These are phyloP conservation scores for Sepiola atlantica DNA, from an alignment of 2,888 invertebrate genomes.

Conservation along the genomic window DNA sequence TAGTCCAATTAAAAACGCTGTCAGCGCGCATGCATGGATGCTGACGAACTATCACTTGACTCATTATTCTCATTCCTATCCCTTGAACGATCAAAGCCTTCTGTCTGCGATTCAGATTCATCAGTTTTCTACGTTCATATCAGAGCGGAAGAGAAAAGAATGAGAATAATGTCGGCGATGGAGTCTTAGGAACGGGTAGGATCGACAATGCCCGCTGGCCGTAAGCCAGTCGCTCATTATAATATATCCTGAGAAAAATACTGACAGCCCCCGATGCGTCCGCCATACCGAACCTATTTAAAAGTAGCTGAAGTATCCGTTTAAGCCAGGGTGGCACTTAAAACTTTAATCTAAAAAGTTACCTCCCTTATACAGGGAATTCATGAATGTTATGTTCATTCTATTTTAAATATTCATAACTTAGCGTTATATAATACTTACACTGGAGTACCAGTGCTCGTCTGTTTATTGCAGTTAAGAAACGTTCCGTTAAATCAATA, in stretches of 20 bases:
- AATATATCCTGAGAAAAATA: not conserved
- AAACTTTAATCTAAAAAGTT: too few relatives aligned
- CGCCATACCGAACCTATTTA: too few relatives aligned
- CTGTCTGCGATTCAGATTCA: not conserved
- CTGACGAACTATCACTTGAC: conserved; percentile 13
- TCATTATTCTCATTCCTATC: not conserved
- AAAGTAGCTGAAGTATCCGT: too few relatives aligned
- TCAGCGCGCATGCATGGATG: not conserved
- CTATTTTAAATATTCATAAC: too few relatives aligned
- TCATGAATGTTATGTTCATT: too few relatives aligned
- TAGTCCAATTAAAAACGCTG: not conserved
- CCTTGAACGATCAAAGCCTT: not conserved
- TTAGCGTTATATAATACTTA: too few relatives aligned
- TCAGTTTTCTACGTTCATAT: not conserved
- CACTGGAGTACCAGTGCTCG: too few relatives aligned
- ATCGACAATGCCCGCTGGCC: not conserved
- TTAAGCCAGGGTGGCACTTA: too few relatives aligned
- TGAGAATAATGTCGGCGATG: not conserved
- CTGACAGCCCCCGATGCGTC: not conserved
- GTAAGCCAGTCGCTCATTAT: not conserved
- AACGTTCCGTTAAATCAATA: too few relatives aligned
- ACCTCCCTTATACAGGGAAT: too few relatives aligned
- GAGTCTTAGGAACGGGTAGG: not conserved
- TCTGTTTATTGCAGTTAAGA: too few relatives aligned
- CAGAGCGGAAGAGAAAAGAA: not conserved